Evolutionary conservation across 2,113 vertebrate species (phyloP).

Genomic region (Ranitomeya variabilis): DNA sequence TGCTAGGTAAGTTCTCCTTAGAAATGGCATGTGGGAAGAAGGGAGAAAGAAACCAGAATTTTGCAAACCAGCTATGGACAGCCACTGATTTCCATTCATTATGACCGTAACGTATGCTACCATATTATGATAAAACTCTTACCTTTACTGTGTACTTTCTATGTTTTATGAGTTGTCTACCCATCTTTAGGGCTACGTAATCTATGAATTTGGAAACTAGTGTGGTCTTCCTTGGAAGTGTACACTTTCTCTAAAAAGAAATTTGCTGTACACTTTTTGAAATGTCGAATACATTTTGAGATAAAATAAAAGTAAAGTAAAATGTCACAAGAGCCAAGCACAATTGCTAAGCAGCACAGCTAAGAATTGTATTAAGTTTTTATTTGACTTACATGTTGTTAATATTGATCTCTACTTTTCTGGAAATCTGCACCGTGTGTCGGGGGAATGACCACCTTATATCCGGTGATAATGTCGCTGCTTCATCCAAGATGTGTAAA

Average conservation of each 20-base stretch:
- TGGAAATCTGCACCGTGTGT: conserved; percentile 12
- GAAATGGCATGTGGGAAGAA: too few species aligned
- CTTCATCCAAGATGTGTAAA: conserved; percentile 58
- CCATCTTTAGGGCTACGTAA: too few species aligned
- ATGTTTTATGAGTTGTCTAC: too few species aligned
- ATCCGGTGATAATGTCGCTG: conserved; percentile 40
- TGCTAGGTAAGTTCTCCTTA: too few species aligned
- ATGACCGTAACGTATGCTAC: too few species aligned
- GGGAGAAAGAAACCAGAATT: too few species aligned
- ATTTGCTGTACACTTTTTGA: background rate
- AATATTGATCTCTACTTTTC: conserved; percentile 35
- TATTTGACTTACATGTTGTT: conserved; percentile 23
- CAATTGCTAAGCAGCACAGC: background rate
- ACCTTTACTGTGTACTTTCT: too few species aligned
- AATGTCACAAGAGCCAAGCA: background rate
- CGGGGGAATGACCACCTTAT: conserved; percentile 9
- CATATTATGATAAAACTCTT: too few species aligned
- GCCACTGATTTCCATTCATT: too few species aligned
- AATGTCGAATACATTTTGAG: background rate
- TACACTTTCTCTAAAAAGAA: background rate
- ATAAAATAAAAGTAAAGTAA: background rate
- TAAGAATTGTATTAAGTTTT: background rate
- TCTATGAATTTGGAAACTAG: too few species aligned
- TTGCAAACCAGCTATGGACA: too few species aligned
- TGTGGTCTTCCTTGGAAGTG: background rate